Percentiles rank a stretch among this genome's conserved stretches.
These are phyloP conservation scores for Tineola bisselliella DNA, from an alignment of 2,888 invertebrate genomes.

Conservation along the genomic window DNA sequence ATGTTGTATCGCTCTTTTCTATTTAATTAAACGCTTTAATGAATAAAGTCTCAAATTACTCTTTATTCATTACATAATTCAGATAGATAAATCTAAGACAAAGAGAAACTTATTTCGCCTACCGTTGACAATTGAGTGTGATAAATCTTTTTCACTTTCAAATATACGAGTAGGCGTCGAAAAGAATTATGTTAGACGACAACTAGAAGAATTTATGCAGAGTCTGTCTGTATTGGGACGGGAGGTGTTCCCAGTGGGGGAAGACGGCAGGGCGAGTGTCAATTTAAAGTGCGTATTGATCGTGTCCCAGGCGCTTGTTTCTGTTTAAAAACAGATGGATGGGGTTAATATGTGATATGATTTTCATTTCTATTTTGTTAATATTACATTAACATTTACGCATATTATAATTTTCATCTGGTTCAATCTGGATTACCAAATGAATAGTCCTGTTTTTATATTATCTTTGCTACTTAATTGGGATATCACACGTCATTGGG, in stretches of 20 bases:
- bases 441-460: too few relatives aligned
- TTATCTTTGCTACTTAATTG: too few relatives aligned
- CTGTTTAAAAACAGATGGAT: background rate
- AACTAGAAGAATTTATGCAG: slow-evolving; percentile 13
- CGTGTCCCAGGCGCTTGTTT: background rate
- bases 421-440: too few relatives aligned
- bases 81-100: background rate
- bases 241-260: background rate
- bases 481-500: too few relatives aligned
- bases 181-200: slow-evolving; percentile 9
- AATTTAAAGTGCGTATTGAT: slow-evolving; percentile 12
- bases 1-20: too few relatives aligned
- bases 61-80: background rate
- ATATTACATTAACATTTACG: too few relatives aligned
- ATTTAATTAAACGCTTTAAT: too few relatives aligned
- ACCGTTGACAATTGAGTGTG: background rate
- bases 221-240: background rate
- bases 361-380: too few relatives aligned
- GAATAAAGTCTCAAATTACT: too few relatives aligned
- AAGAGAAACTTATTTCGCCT: background rate
- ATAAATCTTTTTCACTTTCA: slow-evolving; percentile 7
- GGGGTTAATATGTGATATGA: background rate
- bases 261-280: slow-evolving; percentile 4
- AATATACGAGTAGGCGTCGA: slow-evolving; percentile 3
- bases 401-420: too few relatives aligned